Base-by-base conservation (phyloP, 2,797 vertebrate species). In the Garrulus glandarius region DNA sequence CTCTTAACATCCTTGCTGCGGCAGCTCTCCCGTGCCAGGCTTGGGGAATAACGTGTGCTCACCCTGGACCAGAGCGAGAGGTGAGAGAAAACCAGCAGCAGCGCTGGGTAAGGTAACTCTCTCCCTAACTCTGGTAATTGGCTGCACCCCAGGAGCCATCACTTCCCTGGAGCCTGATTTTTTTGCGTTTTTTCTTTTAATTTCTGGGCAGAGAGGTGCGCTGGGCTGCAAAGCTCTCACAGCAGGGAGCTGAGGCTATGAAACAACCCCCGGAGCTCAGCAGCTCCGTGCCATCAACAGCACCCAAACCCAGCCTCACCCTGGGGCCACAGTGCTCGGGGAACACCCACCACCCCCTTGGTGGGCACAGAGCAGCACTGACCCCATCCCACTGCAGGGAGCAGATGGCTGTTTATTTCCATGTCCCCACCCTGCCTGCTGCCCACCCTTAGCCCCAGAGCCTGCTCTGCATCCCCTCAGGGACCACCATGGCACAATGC, bases 381-480 rank as follows among this genome's bases (percentile, higher is more conserved):
- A 34, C 13, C 8, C 67, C 29, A 27, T 20, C n/a, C 49, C 71
- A 50, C 24, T 0, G 1, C 57, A 36, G 36, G 30, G 8, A 88
- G 65, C 32, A 63, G 57, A 6, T 2, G 34, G 55, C 26, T 5
- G 1, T 27, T 68, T 11, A 10, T 4, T 15, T 15, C 52, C 16
- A 0, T 21, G 47, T 29, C 26, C 74, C 37, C 52, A 53, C 20
- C 34, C 30, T 29, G 57, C 32, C 46, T 11, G 34, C 59, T 74
- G 50, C n/a, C 23, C 10, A 5, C 16, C 23, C 21, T 22, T 3
- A 89, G 84, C 59, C 64, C 3, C 1, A 69, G 50, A 72, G 15
- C 41, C 32, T 86, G 68, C 13, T 22, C 60, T 8, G 1, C 10
- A 5, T 24, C 49, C 43, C 21, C 13, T 57, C 0, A 0, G n/a